A percentile compares a stretch with the other conserved stretches of the same genome.
Evolutionary conservation across 2,888 invertebrate species (phyloP).

Genomic region (Scrobipalpa costella): DNA sequence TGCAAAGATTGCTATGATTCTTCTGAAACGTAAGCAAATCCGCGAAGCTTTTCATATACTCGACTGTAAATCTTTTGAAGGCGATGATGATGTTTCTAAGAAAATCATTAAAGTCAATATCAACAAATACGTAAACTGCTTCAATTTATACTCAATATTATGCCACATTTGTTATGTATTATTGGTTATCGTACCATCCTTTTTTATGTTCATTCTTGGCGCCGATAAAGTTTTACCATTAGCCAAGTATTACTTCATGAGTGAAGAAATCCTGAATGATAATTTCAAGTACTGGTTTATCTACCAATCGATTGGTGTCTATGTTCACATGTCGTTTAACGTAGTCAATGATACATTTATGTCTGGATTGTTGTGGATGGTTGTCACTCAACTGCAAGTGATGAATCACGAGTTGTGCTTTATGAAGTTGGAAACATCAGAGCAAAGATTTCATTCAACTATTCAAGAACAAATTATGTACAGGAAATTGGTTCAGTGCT

Average conservation of each 20-base stretch:
- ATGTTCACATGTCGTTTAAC: conserved; percentile 64
- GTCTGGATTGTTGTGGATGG: conserved; percentile 54
- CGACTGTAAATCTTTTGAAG: conserved; percentile 53
- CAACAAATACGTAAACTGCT: conserved; percentile 45
- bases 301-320: conserved; percentile 62
- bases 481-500: conserved; percentile 40
- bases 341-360: conserved; percentile 58
- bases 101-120: conserved; percentile 45
- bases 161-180: conserved; percentile 48
- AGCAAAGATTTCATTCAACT: conserved; percentile 30
- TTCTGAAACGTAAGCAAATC: conserved; percentile 53
- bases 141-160: conserved; percentile 42
- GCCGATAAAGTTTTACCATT: conserved; percentile 55
- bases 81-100: conserved; percentile 44
- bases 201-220: conserved; percentile 46
- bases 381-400: conserved; percentile 55
- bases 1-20: conserved; percentile 57
- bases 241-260: conserved; percentile 65
- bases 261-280: conserved; percentile 45
- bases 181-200: conserved; percentile 49
- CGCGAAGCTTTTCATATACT: conserved; percentile 52
- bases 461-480: conserved; percentile 35
- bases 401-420: conserved; percentile 51
- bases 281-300: conserved; percentile 53
- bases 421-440: conserved; percentile 41